phyloP scores from a whole-genome alignment of 2,797 vertebrate genomes.

The Mormyrus proboscirostris region DNA sequence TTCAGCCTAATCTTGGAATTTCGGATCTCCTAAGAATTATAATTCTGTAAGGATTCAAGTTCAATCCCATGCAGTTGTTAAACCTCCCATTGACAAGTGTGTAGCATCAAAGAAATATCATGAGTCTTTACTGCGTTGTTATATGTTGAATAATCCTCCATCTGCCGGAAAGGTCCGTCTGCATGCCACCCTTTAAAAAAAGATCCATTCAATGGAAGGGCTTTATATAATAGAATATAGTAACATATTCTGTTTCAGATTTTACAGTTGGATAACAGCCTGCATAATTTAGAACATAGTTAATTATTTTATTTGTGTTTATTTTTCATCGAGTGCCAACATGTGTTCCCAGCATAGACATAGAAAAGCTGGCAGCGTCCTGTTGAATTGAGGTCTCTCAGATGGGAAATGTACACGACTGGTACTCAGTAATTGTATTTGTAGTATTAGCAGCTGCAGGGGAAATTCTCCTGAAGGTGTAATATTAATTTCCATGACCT shows the following conservation, averaged over 20 bases:
- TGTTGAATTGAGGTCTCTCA: not conserved
- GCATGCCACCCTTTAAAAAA: not conserved
- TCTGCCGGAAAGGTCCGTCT: not conserved
- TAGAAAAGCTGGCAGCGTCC: not conserved
- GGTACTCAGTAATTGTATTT: not conserved
- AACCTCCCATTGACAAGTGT: not conserved
- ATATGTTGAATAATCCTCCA: not conserved
- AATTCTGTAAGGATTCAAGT: not conserved
- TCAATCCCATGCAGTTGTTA: not conserved
- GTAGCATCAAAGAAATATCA: not conserved
- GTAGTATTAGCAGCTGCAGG: not conserved
- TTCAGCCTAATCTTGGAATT: not conserved
- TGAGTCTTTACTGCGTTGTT: not conserved
- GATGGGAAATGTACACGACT: not conserved
- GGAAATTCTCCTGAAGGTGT: not conserved
- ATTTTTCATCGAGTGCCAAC: not conserved
- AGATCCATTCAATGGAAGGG: not conserved
- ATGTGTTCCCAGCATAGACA: not conserved
- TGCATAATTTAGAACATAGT: not conserved
- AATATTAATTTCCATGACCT: conserved; percentile 5
- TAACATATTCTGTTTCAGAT: not conserved
- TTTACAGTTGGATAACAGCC: not conserved
- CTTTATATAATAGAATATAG: not conserved
- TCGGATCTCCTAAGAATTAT: not conserved
- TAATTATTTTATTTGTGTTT: not conserved